Conservation (phyloP, 2,113 vertebrate species). For the Ciconia maguari region DNA sequence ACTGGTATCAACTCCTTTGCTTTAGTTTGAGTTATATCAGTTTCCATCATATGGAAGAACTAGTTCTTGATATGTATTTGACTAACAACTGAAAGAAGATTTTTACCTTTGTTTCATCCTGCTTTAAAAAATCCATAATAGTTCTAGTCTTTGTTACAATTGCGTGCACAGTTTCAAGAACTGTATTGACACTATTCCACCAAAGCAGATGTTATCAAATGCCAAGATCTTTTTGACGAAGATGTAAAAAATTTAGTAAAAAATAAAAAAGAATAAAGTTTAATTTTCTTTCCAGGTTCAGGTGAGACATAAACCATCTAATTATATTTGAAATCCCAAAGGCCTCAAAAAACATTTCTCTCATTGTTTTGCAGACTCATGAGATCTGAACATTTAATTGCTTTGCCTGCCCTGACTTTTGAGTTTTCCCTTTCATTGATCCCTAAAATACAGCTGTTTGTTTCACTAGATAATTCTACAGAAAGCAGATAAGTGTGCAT, state of each 20-base stretch:
- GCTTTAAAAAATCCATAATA: background rate
- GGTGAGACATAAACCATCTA: background rate
- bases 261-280: background rate
- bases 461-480: background rate
- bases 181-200: accelerated
- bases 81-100: background rate
- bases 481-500: background rate
- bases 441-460: background rate
- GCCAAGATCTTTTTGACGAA: background rate
- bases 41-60: background rate
- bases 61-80: background rate
- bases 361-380: background rate
- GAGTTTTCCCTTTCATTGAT: background rate
- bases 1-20: background rate
- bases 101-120: background rate
- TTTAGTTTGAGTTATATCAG: background rate
- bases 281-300: background rate
- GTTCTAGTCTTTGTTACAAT: background rate
- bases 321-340: background rate
- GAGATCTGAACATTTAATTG: background rate
- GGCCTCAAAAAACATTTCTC: background rate
- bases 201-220: background rate
- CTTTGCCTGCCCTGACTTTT: background rate
- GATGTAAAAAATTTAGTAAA: background rate
- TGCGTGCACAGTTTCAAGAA: background rate